Conservation (phyloP, 92 coral and sea anemone species). For the Palythoa grandis region DNA sequence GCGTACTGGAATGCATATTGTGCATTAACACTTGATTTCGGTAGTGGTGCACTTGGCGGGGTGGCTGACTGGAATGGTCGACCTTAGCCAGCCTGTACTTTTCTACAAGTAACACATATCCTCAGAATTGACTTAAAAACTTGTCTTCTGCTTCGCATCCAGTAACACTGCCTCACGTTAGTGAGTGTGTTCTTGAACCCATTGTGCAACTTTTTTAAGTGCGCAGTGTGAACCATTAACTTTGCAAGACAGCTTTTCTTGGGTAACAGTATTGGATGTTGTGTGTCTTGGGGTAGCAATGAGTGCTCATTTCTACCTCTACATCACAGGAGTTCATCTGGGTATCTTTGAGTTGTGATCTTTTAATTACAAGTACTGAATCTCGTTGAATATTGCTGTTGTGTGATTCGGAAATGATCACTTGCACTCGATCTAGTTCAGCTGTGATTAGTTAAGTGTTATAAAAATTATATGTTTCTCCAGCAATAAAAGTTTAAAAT, state of each 20-base stretch:
- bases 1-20: neutral
- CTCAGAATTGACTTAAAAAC: neutral
- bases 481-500: no score
- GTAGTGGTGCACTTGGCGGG: neutral
- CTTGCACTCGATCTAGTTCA: constrained; percentile 11
- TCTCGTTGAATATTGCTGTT: neutral
- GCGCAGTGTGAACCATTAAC: constrained; percentile 10
- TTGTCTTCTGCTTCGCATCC: constrained; percentile 9
- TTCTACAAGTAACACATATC: neutral
- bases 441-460: no score
- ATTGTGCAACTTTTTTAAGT: constrained; percentile 22
- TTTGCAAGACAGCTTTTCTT: constrained; percentile 17
- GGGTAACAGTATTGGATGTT: constrained; percentile 28
- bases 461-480: no score
- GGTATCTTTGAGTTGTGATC: neutral
- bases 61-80: neutral
- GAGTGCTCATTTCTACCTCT: constrained; percentile 44
- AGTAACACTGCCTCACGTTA: constrained; percentile 1
- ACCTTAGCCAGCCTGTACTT: constrained; percentile 11
- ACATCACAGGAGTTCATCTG: neutral
- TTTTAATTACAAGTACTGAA: constrained; percentile 5
- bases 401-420: constrained; percentile 11
- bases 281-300: constrained; percentile 25
- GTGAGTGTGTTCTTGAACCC: neutral
- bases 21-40: neutral